Evolutionary conservation across 1,140 invertebrate species (phyloP).

Genomic region (Drosophila ohnishii): DNA sequence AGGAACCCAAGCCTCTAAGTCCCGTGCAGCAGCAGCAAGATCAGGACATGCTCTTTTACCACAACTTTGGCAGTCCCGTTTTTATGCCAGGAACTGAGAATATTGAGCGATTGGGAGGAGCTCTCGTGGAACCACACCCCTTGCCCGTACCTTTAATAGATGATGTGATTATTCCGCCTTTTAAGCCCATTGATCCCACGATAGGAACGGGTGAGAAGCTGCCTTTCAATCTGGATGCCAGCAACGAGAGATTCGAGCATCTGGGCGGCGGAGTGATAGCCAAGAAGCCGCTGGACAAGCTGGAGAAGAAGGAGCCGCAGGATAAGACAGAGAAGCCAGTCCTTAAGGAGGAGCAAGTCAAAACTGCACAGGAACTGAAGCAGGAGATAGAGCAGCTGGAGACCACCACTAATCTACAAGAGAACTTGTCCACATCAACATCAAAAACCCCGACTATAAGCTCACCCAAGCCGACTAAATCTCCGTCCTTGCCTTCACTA

Average conservation of each 20-base stretch:
- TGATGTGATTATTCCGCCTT: conserved; percentile 74
- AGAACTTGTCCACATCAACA: conserved; percentile 4
- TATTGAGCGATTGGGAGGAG: conserved; percentile 76
- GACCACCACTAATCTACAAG: conserved; percentile 13
- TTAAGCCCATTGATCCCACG: conserved; percentile 68
- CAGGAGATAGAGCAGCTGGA: conserved; percentile 44
- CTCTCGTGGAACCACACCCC: conserved; percentile 78
- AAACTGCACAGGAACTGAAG: not conserved
- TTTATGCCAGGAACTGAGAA: conserved; percentile 73
- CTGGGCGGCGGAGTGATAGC: conserved; percentile 78
- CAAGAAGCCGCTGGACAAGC: conserved; percentile 67
- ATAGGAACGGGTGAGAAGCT: conserved; percentile 56
- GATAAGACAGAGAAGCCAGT: conserved; percentile 52
- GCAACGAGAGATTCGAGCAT: conserved; percentile 76
- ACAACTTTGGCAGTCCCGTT: conserved; percentile 79
- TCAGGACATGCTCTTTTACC: conserved; percentile 74
- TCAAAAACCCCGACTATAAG: conserved; percentile 9
- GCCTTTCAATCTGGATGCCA: conserved; percentile 61
- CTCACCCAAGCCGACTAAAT: conserved; percentile 16
- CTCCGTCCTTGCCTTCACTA: conserved; percentile 1
- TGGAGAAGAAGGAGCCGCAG: conserved; percentile 63
- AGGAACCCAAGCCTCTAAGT: conserved; percentile 18
- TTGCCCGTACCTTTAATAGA: conserved; percentile 78
- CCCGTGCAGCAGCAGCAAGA: conserved; percentile 21
- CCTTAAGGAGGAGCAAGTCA: not conserved